phyloP scores from a whole-genome alignment of 2,113 vertebrate species.

The Tenrec ecaudatus region DNA sequence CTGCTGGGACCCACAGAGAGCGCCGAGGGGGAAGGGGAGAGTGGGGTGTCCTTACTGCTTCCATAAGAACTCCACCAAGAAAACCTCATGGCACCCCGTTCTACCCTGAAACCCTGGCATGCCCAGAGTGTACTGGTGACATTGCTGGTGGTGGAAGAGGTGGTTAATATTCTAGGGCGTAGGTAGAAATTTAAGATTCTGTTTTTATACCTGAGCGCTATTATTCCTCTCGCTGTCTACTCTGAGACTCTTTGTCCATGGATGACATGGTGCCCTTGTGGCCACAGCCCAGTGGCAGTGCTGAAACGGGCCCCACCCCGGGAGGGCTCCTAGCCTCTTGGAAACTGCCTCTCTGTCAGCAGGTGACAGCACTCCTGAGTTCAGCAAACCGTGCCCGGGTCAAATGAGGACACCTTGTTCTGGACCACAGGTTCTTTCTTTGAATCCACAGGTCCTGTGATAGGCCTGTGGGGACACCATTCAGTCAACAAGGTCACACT shows the following conservation, averaged over 20 bases:
- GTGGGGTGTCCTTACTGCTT: too few relatives aligned
- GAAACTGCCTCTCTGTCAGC: not conserved
- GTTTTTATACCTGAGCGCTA: not conserved
- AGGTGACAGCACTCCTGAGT: not conserved
- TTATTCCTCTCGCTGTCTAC: not conserved
- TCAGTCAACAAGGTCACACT: too few relatives aligned
- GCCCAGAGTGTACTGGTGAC: not conserved
- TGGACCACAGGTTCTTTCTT: not conserved
- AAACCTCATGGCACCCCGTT: not conserved
- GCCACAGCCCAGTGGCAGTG: not conserved
- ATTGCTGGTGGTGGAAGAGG: not conserved
- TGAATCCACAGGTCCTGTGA: not conserved
- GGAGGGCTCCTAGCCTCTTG: too few relatives aligned
- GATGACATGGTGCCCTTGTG: not conserved
- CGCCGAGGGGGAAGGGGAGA: not conserved
- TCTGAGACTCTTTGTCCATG: not conserved
- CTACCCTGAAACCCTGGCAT: not conserved
- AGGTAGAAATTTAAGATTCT: not conserved
- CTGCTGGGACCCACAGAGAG: not conserved
- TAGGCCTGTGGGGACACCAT: not conserved
- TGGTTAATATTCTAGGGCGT: not conserved
- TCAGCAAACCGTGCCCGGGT: too few relatives aligned
- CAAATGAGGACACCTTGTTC: not conserved
- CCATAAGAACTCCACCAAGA: not conserved
- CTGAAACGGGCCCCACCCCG: too few relatives aligned